Conservation (phyloP, 23 tunicate species). For the Botrylloides violaceus region DNA sequence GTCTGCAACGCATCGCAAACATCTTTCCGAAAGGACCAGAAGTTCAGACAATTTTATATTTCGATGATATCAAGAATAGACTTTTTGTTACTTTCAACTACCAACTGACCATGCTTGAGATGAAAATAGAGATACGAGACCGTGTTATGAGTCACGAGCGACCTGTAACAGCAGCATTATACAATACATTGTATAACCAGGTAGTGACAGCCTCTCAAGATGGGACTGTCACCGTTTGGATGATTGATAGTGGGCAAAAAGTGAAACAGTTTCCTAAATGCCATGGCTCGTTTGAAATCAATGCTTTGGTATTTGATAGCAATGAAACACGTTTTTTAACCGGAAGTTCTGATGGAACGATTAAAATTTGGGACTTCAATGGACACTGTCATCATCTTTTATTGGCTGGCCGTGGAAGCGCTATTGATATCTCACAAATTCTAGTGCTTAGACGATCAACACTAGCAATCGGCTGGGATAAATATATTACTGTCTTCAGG, state of each 20-base stretch:
- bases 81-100: conserved; percentile 91
- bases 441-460: conserved; percentile 77
- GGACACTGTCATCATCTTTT: conserved; percentile 91
- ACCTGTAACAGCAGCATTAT: conserved; percentile 80
- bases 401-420: conserved; percentile 46
- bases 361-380: conserved; percentile 94
- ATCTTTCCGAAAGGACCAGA: conserved; percentile 97
- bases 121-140: conserved; percentile 74
- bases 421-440: conserved; percentile 86
- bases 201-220: conserved; percentile 84
- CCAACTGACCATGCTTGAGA: conserved; percentile 79
- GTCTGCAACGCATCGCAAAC: conserved; percentile 78
- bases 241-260: conserved; percentile 92
- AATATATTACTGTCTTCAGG: conserved; percentile 65
- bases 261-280: conserved; percentile 86
- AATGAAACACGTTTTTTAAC: conserved; percentile 65
- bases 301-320: conserved; percentile 56
- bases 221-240: conserved; percentile 90
- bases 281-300: conserved; percentile 64
- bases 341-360: conserved; percentile 88
- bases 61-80: conserved; percentile 75
- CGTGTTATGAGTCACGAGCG: conserved; percentile 86
- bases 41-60: conserved; percentile 73
- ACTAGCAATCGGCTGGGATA: conserved; percentile 79
- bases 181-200: conserved; percentile 76